Evolutionary conservation across 2,797 vertebrate genomes (phyloP), one percentile per base, ranked within the genome.

Genomic region (Loriculus beryllinus): DNA sequence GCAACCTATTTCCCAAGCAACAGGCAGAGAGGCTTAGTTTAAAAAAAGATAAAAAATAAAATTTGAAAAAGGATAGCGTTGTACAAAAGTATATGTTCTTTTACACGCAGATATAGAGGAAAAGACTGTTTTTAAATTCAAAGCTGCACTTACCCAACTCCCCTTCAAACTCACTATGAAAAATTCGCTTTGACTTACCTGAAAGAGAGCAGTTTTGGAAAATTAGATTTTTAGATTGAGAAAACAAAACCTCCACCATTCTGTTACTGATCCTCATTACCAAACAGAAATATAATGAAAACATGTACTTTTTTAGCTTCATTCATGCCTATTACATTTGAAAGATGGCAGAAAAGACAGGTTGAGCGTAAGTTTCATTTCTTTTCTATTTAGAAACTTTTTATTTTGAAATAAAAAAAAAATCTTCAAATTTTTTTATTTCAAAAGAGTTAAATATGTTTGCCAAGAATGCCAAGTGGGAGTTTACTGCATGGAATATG

Each of bases 141-240:
- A 75, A 85, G 40, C 5, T 56, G 23, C 43, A 9, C 87, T 95
- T 96, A 96, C 95, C 97, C 93, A 93, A 94, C 35, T 88, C 86
- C 37, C 51, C 22, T 82, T 94, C 69, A 82, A 56, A 86, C 10
- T 81, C 62, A 78, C 48, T 60, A 42, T 21, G 86, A 94, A 91
- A 95, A 86, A 69, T 77, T 52, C 67, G 42, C 54, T 90, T 91
- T 84, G 94, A 90, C 94, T 91, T 96, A 97, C 96, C 95, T 97
- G 71, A 71, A 97, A 97, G n/a, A 93, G 93, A 64, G 71, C 28
- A 72, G 31, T 91, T 88, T 23, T 22, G 68, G 35, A 86, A 90
- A 92, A 90, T 95, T 6, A 93, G 67, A 79, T n/a, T 86, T 94
- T 91, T 82, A 83, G 28, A 81, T 6, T 71, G 5, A 74, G 59